Conservation (phyloP, 2,113 vertebrate genomes). For the Vidua macroura region DNA sequence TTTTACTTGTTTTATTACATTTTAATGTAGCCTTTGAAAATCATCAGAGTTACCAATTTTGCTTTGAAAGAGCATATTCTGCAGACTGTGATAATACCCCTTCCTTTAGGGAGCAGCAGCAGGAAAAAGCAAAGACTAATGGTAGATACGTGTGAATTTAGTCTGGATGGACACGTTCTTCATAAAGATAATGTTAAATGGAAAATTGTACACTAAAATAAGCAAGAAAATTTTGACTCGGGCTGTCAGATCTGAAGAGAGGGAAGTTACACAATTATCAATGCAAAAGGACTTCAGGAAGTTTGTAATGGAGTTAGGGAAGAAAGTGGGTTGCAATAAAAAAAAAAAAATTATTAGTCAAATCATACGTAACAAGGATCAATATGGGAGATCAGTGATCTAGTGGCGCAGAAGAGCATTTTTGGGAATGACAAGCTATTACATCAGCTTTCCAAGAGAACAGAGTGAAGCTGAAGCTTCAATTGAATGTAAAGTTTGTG, state of each 20-base stretch:
- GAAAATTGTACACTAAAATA: neutral
- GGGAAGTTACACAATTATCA: neutral
- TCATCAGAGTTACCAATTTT: conserved; percentile 22
- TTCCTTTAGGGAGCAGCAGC: conserved; percentile 29
- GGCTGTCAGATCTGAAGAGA: neutral
- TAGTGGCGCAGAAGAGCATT: neutral
- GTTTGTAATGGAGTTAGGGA: neutral
- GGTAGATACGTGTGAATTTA: neutral
- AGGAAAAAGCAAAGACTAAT: neutral
- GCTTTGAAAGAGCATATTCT: conserved; percentile 50
- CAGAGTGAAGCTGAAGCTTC: neutral
- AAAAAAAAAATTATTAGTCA: neutral
- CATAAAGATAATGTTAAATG: neutral
- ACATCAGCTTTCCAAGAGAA: neutral
- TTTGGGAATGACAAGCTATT: neutral
- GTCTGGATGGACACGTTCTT: neutral
- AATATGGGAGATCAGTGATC: neutral
- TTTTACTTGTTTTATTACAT: conserved; percentile 12
- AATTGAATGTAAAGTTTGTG: neutral
- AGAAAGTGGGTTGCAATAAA: neutral
- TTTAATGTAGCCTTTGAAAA: conserved; percentile 19
- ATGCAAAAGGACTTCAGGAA: neutral
- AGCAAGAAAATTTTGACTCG: neutral
- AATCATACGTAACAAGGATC: neutral
- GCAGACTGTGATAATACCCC: conserved; percentile 39